Evolutionary conservation across 2,888 invertebrate genomes (phyloP).

Genomic region (Ennomos quercinarius): DNA sequence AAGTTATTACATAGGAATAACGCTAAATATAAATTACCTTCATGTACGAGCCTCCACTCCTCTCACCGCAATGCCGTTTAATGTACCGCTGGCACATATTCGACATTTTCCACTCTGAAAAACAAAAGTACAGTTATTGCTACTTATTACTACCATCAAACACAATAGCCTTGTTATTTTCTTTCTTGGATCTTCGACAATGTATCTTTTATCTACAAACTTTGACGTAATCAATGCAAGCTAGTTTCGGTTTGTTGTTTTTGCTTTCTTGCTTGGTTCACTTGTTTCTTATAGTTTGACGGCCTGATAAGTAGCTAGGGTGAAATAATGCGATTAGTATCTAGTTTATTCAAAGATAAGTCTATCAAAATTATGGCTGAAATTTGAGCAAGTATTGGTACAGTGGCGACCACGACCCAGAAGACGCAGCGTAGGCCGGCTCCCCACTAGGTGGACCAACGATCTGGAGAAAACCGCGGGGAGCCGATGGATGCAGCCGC

Average conservation of each 20-base stretch:
- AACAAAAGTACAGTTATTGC: constrained; percentile 45
- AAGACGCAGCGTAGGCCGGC: too few species aligned
- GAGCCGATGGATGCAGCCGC: too few species aligned
- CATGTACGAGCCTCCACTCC: constrained; percentile 76
- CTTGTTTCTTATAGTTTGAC: constrained; percentile 19
- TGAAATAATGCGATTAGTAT: constrained; percentile 13
- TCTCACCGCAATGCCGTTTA: constrained; percentile 69
- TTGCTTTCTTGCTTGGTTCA: constrained; percentile 21
- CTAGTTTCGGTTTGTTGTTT: constrained; percentile 32
- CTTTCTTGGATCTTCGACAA: constrained; percentile 27
- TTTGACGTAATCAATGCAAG: constrained; percentile 35
- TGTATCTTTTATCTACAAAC: constrained; percentile 35
- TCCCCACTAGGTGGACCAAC: too few species aligned
- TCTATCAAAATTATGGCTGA: too few species aligned
- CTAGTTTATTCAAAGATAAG: constrained; percentile 1
- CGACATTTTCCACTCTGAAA: constrained; percentile 78
- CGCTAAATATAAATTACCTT: constrained; percentile 53
- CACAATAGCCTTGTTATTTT: constrained; percentile 42
- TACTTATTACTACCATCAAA: constrained; percentile 28
- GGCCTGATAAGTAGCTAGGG: constrained; percentile 12
- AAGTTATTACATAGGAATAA: not conserved
- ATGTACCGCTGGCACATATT: constrained; percentile 78
- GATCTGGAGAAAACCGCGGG: too few species aligned
- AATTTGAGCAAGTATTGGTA: too few species aligned
- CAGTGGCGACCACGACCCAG: too few species aligned